A percentile compares a stretch with the other conserved stretches of the same genome.
Evolutionary conservation across 2,113 vertebrate species (phyloP).

Genomic region (Syrmaticus mikado): DNA sequence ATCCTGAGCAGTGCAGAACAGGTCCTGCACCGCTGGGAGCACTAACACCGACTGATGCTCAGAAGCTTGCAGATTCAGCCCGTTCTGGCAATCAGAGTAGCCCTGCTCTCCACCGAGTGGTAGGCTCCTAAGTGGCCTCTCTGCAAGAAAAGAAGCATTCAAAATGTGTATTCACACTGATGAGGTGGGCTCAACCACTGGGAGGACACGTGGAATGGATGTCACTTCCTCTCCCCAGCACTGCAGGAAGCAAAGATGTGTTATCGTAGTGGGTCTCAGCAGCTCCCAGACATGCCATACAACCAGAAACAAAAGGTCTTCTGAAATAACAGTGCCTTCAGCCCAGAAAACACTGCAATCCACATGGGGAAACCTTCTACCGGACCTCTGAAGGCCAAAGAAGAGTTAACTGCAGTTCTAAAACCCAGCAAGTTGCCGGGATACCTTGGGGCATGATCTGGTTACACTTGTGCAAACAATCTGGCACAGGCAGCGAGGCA

Average conservation of each 20-base stretch:
- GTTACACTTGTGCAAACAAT: neutral
- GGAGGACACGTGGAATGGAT: neutral
- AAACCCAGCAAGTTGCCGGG: neutral
- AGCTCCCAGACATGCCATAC: neutral
- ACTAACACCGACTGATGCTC: neutral
- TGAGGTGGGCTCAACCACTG: neutral
- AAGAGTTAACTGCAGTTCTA: neutral
- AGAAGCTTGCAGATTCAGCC: neutral
- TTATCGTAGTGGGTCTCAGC: neutral
- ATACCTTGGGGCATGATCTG: neutral
- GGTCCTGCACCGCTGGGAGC: neutral
- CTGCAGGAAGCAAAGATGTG: neutral
- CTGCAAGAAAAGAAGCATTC: neutral
- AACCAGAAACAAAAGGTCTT: neutral
- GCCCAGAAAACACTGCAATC: neutral
- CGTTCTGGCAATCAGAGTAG: neutral
- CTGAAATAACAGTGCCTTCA: neutral
- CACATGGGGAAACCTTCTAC: neutral
- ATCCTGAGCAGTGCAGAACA: neutral
- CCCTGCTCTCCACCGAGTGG: fast-evolving
- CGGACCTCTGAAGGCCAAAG: neutral
- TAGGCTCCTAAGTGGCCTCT: neutral
- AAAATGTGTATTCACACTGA: neutral
- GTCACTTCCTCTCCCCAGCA: neutral
- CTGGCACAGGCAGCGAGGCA: neutral